Evolutionary conservation across 2,888 invertebrate genomes (phyloP).

Genomic region (Drosophila nigricruria): DNA sequence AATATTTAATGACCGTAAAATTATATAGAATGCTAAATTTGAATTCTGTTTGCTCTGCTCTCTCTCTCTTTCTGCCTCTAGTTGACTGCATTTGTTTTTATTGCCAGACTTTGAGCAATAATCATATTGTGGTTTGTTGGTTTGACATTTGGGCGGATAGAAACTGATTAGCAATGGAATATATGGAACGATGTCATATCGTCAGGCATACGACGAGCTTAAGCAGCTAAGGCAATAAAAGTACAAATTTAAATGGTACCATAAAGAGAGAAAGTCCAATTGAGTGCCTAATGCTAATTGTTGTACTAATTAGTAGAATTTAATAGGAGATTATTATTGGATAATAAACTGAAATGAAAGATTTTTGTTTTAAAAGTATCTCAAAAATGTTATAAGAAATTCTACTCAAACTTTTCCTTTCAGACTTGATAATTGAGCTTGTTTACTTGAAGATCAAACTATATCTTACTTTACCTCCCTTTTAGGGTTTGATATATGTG

Average conservation of each 20-base stretch:
- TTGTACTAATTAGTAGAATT: constrained; percentile 1
- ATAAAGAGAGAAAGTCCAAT: constrained; percentile 7
- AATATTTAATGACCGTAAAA: constrained; percentile 82
- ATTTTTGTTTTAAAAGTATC: too few relatives aligned
- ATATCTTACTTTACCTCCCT: background rate
- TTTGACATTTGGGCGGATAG: constrained; percentile 43
- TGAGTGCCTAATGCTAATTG: constrained; percentile 15
- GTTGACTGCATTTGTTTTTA: constrained; percentile 53
- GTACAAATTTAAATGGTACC: constrained; percentile 16
- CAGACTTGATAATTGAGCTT: background rate
- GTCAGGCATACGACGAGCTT: constrained; percentile 1
- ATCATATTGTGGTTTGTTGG: constrained; percentile 65
- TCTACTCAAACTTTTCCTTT: background rate
- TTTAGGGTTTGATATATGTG: background rate
- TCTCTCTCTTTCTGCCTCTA: background rate
- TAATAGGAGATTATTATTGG: background rate
- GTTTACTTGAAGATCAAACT: background rate
- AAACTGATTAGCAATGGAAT: constrained; percentile 64
- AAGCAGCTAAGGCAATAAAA: constrained; percentile 15
- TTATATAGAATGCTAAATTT: constrained; percentile 68
- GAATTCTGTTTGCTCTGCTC: constrained; percentile 34
- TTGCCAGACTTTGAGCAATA: constrained; percentile 53
- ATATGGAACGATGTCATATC: background rate
- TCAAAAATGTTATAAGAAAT: background rate
- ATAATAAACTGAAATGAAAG: too few relatives aligned